Percentiles rank a stretch among this genome's conserved stretches.
phyloP scores from a whole-genome alignment of 2,113 vertebrate species.

The Gallinago jamesoni region DNA sequence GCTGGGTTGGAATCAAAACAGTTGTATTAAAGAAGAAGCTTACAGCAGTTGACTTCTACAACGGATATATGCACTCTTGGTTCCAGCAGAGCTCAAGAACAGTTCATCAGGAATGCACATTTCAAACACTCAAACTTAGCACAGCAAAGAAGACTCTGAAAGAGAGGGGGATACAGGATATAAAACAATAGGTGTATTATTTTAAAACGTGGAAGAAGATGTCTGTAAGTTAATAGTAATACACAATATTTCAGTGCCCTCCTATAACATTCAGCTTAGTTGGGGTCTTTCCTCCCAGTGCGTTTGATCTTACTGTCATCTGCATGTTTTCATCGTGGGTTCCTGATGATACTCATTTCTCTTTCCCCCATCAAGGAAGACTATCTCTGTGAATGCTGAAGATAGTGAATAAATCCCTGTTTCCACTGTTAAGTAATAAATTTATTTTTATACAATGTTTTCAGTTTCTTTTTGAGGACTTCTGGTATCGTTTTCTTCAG shows the following conservation, averaged over 20 bases:
- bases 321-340: not conserved
- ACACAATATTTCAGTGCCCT: not conserved
- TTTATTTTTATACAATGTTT: slow-evolving; percentile 38
- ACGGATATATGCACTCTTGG: slow-evolving; percentile 90
- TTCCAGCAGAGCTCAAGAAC: slow-evolving; percentile 47
- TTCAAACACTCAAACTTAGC: slow-evolving; percentile 78
- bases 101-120: slow-evolving; percentile 65
- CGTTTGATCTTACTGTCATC: not conserved
- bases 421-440: slow-evolving; percentile 23
- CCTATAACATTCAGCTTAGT: not conserved
- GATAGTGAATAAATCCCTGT: not conserved
- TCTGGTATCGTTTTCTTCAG: not conserved
- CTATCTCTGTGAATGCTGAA: not conserved
- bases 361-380: not conserved
- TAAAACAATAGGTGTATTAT: not conserved
- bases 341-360: not conserved
- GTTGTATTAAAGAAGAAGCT: slow-evolving; percentile 86
- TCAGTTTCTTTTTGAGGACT: not conserved
- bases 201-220: not conserved
- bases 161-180: slow-evolving; percentile 4
- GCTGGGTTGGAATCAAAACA: slow-evolving; percentile 87
- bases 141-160: slow-evolving; percentile 20
- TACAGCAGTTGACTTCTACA: slow-evolving; percentile 91
- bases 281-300: not conserved
- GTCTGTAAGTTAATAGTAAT: not conserved